These are phyloP conservation scores for Parus major DNA, from an alignment of 2,113 vertebrate genomes.

Conservation along the genomic window DNA sequence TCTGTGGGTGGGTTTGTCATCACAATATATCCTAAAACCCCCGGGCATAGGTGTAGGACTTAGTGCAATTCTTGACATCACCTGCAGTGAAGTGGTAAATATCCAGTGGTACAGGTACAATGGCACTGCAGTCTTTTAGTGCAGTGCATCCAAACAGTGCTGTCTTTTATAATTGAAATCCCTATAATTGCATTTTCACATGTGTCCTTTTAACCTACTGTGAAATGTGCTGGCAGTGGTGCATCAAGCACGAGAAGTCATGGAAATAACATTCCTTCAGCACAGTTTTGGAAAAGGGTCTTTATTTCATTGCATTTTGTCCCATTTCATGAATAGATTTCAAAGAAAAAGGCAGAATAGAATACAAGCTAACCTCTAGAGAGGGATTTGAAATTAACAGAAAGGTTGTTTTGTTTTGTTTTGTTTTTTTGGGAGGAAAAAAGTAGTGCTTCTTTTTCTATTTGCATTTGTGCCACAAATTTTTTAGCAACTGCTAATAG, in stretches of 20 bases:
- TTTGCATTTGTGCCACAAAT: neutral
- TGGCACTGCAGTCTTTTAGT: neutral
- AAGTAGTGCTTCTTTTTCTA: neutral
- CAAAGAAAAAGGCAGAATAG: neutral
- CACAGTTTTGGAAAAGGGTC: neutral
- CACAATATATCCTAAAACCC: too few relatives aligned
- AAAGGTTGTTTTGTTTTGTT: neutral
- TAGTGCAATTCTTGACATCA: neutral
- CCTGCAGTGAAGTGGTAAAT: neutral
- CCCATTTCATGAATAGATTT: neutral
- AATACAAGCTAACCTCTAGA: neutral
- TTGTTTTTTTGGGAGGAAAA: neutral
- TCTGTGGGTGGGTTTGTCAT: neutral
- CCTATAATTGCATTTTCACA: neutral
- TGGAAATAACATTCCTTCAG: neutral
- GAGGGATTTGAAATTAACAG: neutral
- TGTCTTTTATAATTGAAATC: neutral
- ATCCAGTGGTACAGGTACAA: neutral
- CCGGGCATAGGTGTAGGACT: fast-evolving
- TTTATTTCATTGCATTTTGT: neutral
- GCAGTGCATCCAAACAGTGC: fast-evolving
- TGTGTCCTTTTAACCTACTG: neutral
- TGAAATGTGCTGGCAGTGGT: neutral
- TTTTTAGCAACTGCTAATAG: neutral
- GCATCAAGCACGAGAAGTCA: neutral